Evolutionary conservation across 2,797 vertebrate species (phyloP).

Genomic region (Sebastes variabilis): DNA sequence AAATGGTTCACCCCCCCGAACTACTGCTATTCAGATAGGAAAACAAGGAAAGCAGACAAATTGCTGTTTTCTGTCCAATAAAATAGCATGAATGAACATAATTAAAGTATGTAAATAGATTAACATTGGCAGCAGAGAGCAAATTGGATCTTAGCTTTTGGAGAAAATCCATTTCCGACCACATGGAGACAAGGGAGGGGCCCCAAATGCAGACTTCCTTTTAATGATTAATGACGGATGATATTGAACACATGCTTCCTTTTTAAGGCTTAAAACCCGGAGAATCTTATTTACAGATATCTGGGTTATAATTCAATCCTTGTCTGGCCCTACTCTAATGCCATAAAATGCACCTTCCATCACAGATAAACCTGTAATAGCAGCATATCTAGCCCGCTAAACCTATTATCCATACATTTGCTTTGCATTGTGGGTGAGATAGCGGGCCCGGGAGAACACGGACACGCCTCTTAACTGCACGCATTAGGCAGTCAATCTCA

Average conservation of each 20-base stretch:
- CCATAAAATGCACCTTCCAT: slow-evolving; percentile 66
- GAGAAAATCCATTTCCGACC: slow-evolving; percentile 49
- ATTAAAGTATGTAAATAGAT: slow-evolving; percentile 54
- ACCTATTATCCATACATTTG: slow-evolving; percentile 68
- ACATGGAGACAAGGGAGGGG: neutral
- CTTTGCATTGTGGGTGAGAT: slow-evolving; percentile 57
- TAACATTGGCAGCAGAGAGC: slow-evolving; percentile 15
- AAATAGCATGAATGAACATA: slow-evolving; percentile 17
- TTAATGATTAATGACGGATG: slow-evolving; percentile 59
- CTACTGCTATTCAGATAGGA: slow-evolving; percentile 30
- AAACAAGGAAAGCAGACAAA: slow-evolving; percentile 1
- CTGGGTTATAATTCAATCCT: slow-evolving; percentile 54
- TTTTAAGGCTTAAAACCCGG: slow-evolving; percentile 50
- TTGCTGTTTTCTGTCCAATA: slow-evolving; percentile 28
- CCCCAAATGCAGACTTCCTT: slow-evolving; percentile 29
- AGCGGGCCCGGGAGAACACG: slow-evolving; percentile 44
- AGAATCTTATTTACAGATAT: slow-evolving; percentile 68
- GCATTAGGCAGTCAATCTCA: slow-evolving; percentile 55
- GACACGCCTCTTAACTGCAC: slow-evolving; percentile 33
- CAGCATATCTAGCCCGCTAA: slow-evolving; percentile 59
- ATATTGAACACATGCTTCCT: slow-evolving; percentile 45
- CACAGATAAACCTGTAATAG: slow-evolving; percentile 68
- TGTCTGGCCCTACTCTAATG: slow-evolving; percentile 58
- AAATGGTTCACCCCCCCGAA: slow-evolving; percentile 10
- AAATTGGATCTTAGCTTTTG: slow-evolving; percentile 21